phyloP scores from a whole-genome alignment of 2,888 invertebrate species.

The Aradus depressus region DNA sequence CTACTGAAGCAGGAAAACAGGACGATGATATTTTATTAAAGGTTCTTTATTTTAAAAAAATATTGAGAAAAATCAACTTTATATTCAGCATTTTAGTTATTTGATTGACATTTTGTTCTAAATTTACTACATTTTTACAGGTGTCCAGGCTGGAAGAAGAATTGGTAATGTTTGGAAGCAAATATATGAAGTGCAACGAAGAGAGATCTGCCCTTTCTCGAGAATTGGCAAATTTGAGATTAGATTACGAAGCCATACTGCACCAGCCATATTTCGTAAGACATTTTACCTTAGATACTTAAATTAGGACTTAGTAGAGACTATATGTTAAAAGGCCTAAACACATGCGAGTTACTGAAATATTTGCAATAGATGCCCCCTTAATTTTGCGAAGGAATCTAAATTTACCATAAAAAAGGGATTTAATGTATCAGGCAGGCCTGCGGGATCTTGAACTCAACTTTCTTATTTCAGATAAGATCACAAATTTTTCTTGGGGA shows the following conservation, averaged over 20 bases:
- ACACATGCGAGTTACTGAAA: too few species aligned
- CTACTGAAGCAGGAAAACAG: constrained; percentile 4
- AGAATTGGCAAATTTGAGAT: constrained; percentile 48
- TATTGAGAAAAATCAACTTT: too few species aligned
- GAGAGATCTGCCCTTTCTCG: constrained; percentile 50
- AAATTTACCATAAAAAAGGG: too few species aligned
- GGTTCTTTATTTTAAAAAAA: constrained; percentile 2
- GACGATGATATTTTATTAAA: constrained; percentile 5
- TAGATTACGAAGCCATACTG: constrained; percentile 47
- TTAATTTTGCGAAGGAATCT: too few species aligned
- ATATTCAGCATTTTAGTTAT: background rate
- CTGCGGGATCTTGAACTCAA: too few species aligned
- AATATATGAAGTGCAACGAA: constrained; percentile 52
- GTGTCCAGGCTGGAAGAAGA: constrained; percentile 53
- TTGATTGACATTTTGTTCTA: background rate
- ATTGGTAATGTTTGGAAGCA: constrained; percentile 58
- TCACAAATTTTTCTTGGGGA: too few species aligned
- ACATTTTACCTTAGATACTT: too few species aligned
- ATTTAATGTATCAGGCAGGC: too few species aligned
- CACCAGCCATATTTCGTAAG: constrained; percentile 42
- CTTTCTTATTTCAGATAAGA: too few species aligned
- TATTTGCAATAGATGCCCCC: too few species aligned
- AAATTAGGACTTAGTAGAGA: too few species aligned
- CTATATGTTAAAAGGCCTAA: too few species aligned
- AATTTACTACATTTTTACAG: constrained; percentile 10